Base-by-base conservation (phyloP, 92 coral and sea anemone species). In the Pocillopora grandis region DNA sequence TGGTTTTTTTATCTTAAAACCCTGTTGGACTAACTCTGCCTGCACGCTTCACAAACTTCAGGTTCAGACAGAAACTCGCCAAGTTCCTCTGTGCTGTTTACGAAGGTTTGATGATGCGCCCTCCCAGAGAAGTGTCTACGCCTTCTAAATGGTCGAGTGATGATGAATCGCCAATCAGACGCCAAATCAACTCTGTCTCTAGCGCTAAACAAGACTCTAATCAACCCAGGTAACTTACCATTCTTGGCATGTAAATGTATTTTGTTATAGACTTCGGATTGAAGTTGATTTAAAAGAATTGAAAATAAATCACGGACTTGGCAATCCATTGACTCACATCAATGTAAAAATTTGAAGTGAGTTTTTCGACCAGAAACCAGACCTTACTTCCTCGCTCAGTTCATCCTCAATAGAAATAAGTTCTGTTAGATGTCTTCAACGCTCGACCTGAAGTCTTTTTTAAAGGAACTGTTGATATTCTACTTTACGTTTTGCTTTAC, bases 51-150 rank as follows among this genome's bases (percentile, higher is more conserved):
- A 9, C 37, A 12, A 56, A 19, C 59, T n/a, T 31, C 66, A 95
- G 98, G 85, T 95, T 94, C 82, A 90, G 89, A 18, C 74, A 81
- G 37, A 76, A 67, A 52, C 88, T 97, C 33, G 88, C 98, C 58
- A 69, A 87, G 80, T 90, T 94, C 73, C 84, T 97, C 9, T 88
- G 95, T 76, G 93, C 84, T 61, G 94, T 97, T 57, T 97, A 97
- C 67, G 98, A 94, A 72, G 98, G 98, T 18, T 84, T 97, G 33
- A 97, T 97, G 99, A 92, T 92, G 82, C 81, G 88, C 58, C 99
- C 98, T 2, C 99, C 99, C 19, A 82, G 85, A 27, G 98, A 92
- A 42, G 88, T 97, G 21, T 80, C 91, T 74, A 90, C 99, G 7
- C 99, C 99, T 10, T 97, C 99, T 52, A 89, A 91, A 77, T 87